These are phyloP conservation scores for Dugesia japonica DNA, from an alignment of 2,888 invertebrate species.

Conservation along the genomic window DNA sequence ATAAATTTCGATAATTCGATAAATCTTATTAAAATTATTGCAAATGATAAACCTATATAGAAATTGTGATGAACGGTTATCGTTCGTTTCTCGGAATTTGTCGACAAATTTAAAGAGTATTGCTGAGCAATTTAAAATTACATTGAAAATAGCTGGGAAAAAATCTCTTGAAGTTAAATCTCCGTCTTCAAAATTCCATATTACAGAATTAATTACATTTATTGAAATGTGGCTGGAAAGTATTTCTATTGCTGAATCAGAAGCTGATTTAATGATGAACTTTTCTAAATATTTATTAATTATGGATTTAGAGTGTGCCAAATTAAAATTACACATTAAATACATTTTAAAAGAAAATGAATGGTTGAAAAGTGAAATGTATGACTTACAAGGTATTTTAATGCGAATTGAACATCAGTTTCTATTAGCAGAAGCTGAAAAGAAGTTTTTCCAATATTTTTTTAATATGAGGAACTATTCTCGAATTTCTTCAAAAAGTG, in stretches of 20 bases:
- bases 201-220: not conserved
- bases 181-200: not conserved
- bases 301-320: not conserved
- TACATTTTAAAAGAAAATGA: not conserved
- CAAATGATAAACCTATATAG: not conserved
- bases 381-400: not conserved
- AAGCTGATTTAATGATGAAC: not conserved
- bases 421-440: not conserved
- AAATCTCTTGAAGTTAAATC: not conserved
- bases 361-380: constrained; percentile 13
- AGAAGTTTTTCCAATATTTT: not conserved
- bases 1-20: too few species aligned
- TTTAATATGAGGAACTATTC: not conserved
- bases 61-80: not conserved
- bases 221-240: not conserved
- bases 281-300: not conserved
- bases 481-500: not conserved
- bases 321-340: not conserved
- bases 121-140: not conserved
- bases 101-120: not conserved
- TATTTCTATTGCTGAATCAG: not conserved
- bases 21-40: too few species aligned
- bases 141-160: not conserved
- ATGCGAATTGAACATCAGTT: not conserved
- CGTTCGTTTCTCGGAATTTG: not conserved